These are phyloP conservation scores for Herminia tarsipennalis DNA, from an alignment of 2,888 invertebrate species.

Conservation along the genomic window DNA sequence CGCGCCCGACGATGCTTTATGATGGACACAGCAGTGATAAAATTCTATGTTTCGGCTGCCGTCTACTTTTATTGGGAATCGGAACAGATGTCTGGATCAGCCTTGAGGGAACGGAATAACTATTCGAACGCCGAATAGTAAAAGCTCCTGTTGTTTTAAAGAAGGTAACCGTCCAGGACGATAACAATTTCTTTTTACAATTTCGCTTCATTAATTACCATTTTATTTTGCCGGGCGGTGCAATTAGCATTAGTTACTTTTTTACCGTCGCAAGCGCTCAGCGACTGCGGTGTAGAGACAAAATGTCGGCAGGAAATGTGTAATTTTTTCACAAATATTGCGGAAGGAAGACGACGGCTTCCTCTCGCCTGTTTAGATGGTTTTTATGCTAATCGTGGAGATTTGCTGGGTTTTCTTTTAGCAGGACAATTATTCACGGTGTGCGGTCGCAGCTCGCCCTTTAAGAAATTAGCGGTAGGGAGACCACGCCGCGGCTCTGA, in stretches of 20 bases:
- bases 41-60: constrained; percentile 75
- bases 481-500: constrained; percentile 25
- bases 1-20: constrained; percentile 69
- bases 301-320: constrained; percentile 80
- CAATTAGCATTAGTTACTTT: constrained; percentile 79
- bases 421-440: constrained; percentile 78
- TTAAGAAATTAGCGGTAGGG: constrained; percentile 68
- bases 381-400: constrained; percentile 83
- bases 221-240: constrained; percentile 69
- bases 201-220: constrained; percentile 73
- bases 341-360: constrained; percentile 82
- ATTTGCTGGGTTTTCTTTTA: constrained; percentile 80
- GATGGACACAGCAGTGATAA: constrained; percentile 79
- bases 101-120: constrained; percentile 46
- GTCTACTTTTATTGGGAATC: constrained; percentile 74
- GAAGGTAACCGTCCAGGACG: constrained; percentile 45
- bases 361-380: constrained; percentile 80
- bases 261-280: constrained; percentile 59
- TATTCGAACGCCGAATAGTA: constrained; percentile 32
- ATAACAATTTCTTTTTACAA: constrained; percentile 68
- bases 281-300: constrained; percentile 65
- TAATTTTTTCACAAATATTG: constrained; percentile 83
- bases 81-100: constrained; percentile 71
- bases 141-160: constrained; percentile 46
- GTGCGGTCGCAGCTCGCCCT: constrained; percentile 59